These are phyloP conservation scores for Torymus texanus DNA, from an alignment of 2,888 invertebrate genomes.

Conservation along the genomic window DNA sequence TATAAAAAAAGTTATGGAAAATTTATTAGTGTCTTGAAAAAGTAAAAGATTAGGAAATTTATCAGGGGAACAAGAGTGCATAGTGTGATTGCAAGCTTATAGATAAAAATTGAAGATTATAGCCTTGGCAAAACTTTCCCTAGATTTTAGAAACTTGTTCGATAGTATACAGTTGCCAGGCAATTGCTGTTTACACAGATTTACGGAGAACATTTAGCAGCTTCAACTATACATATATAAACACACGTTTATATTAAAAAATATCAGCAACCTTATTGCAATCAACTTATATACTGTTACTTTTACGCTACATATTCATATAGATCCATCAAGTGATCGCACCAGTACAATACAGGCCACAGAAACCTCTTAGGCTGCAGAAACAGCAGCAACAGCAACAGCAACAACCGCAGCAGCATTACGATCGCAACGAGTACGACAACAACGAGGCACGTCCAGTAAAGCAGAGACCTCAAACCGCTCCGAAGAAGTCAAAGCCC, in stretches of 20 bases:
- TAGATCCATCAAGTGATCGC: constrained; percentile 55
- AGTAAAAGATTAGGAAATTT: too few relatives aligned
- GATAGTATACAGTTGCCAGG: too few relatives aligned
- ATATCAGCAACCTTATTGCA: too few relatives aligned
- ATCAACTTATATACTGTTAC: too few relatives aligned
- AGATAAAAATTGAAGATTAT: neutral
- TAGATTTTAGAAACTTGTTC: too few relatives aligned
- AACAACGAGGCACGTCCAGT: constrained; percentile 52
- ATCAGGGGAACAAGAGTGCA: too few relatives aligned
- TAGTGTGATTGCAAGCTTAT: neutral
- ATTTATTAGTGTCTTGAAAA: too few relatives aligned
- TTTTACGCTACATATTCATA: neutral
- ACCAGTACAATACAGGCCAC: constrained; percentile 62
- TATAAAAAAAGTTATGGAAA: too few relatives aligned
- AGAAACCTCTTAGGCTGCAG: constrained; percentile 52
- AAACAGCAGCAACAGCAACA: constrained; percentile 53
- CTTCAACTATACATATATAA: too few relatives aligned
- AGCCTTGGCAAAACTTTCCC: neutral
- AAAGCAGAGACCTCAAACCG: constrained; percentile 55
- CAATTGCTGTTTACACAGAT: too few relatives aligned
- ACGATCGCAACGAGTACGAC: constrained; percentile 53
- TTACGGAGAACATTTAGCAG: too few relatives aligned
- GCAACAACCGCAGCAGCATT: constrained; percentile 35
- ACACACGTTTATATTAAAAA: too few relatives aligned
- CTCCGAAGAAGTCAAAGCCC: constrained; percentile 52